Conservation (phyloP, 2,797 vertebrate species). For the Danio albolineatus region DNA sequence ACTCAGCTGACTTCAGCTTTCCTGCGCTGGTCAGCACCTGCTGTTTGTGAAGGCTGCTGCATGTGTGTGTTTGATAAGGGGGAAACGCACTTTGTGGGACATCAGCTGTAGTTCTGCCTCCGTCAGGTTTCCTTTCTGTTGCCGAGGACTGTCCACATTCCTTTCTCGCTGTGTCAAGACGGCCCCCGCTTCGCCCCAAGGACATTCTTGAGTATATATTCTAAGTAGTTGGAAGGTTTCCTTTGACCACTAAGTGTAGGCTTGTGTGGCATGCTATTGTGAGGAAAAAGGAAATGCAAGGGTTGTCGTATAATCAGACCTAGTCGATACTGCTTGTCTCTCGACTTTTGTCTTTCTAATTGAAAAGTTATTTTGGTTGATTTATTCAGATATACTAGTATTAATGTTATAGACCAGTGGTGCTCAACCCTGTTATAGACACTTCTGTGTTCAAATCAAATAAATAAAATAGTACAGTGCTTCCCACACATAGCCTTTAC, state of each 20-base stretch:
- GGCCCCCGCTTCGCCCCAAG: constrained; percentile 6
- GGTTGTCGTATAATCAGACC: neutral
- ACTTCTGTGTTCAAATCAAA: no score
- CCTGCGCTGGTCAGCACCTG: constrained; percentile 25
- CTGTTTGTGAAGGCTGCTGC: neutral
- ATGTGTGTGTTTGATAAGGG: constrained; percentile 31
- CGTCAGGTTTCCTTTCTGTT: constrained; percentile 22
- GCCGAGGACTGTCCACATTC: constrained; percentile 31
- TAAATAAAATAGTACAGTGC: no score
- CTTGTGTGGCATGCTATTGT: constrained; percentile 37
- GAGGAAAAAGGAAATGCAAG: constrained; percentile 31
- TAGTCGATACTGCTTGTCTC: neutral
- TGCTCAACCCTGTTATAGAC: no score
- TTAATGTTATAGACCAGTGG: no score
- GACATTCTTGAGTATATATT: constrained; percentile 40
- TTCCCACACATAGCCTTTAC: no score
- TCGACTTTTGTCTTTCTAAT: neutral
- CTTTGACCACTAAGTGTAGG: constrained; percentile 16
- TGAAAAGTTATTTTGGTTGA: neutral
- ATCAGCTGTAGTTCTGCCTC: constrained; percentile 46
- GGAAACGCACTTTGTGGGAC: constrained; percentile 44
- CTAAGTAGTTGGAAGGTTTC: constrained; percentile 9
- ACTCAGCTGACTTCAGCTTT: constrained; percentile 10
- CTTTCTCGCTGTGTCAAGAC: constrained; percentile 9
- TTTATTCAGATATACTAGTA: neutral